Base-by-base conservation (phyloP, 2,888 invertebrate species). In the Drosophila limbata region DNA sequence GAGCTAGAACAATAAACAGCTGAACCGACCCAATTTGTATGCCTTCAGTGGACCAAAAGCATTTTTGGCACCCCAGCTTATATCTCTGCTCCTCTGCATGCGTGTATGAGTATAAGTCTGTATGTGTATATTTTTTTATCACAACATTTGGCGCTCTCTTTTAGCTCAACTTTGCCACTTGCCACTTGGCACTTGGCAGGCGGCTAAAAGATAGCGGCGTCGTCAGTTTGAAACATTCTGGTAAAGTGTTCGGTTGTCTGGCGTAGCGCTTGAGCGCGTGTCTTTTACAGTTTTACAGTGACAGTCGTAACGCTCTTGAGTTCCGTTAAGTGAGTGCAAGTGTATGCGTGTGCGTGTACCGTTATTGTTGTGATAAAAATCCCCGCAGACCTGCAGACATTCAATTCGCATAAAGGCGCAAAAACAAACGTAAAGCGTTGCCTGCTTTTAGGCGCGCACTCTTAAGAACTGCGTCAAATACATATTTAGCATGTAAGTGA, bases 181-280 rank as follows among this genome's bases (percentile, higher is more conserved):
- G 21, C 35, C 50, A 35, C 33, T 40, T 51, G 42, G 37, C 61
- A 61, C 42, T 37, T 52, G 48, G 31, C 57, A 66, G 48, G 52
- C 77, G 63, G 64, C 80, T 63, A 67, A 73, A 77, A 79, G 84
- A 78, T 76, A 76, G 84, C 72, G 64, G 63, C 61, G 45, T 50
- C 79, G 75, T 84, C 91, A 91, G 91, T 91, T 90, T 65, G 69
- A 84, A 90, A 82, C 73, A 73, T 85, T 84, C 84, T 85, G 75
- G 80, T 82, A 78, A 83, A 82, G 82, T 77, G 89, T 72, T 68
- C 84, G 91, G 89, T 91, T 77, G 78, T 65, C 55, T 79, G 74
- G 69, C 66, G 70, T 45, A 65, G 80, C 83, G 76, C 72, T 56
- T 62, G 55, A 52, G 84, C 73, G 76, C 76, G 69, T 82, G 69